Conservation (phyloP, 1,140 invertebrate species). For the Matsumurasca onukii region DNA sequence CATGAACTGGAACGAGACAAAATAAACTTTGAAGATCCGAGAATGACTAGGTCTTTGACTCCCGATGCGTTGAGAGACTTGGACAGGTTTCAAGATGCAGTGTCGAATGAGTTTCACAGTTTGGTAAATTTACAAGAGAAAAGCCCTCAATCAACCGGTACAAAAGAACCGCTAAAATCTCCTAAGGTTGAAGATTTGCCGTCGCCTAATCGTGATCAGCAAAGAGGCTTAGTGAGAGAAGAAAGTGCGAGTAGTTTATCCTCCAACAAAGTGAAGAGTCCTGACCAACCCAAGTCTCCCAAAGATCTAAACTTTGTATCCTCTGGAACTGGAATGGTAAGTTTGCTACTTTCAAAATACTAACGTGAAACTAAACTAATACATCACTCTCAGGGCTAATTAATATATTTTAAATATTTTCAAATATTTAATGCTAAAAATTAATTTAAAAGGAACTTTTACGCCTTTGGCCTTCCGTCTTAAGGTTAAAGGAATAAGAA, state of each 20-base stretch:
- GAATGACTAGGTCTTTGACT: conserved; percentile 51
- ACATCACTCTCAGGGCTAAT: too few species aligned
- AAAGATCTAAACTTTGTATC: conserved; percentile 31
- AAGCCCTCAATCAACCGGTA: background rate
- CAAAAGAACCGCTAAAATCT: background rate
- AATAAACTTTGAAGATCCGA: conserved; percentile 25
- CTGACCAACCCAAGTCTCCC: conserved; percentile 52
- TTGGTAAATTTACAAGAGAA: background rate
- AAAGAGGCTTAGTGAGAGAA: background rate
- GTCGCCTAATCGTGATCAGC: background rate
- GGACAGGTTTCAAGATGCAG: background rate
- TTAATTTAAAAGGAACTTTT: too few species aligned
- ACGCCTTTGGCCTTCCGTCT: too few species aligned
- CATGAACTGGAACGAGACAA: conserved; percentile 48
- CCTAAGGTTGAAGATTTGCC: background rate
- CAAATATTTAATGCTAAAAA: too few species aligned
- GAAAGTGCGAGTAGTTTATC: background rate
- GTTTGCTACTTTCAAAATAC: background rate
- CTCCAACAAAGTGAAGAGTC: background rate
- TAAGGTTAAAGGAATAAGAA: too few species aligned
- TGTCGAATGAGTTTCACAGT: background rate
- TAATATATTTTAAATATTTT: too few species aligned
- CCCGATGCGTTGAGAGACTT: conserved; percentile 46
- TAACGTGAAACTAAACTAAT: background rate
- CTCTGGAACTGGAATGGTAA: conserved; percentile 27